Evolutionary conservation across 1,140 invertebrate species (phyloP).

Genomic region (Bilobella aurantiaca): DNA sequence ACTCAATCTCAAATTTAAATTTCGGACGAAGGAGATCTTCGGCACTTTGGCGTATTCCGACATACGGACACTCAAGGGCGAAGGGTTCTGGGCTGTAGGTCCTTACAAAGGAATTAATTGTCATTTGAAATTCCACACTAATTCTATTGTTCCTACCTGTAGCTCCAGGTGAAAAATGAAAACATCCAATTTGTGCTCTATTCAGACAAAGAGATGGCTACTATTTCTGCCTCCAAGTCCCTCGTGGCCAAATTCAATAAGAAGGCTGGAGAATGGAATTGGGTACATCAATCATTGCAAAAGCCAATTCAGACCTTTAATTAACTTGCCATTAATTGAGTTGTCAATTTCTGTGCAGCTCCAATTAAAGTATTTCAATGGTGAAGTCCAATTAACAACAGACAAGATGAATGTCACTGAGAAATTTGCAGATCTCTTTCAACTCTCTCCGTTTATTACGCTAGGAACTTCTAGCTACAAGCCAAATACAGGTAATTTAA

Average conservation of each 20-base stretch:
- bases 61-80: slow-evolving; percentile 55
- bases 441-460: slow-evolving; percentile 26
- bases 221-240: slow-evolving; percentile 48
- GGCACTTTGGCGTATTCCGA: slow-evolving; percentile 75
- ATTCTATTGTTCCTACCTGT: slow-evolving; percentile 15
- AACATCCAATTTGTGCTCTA: slow-evolving; percentile 70
- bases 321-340: background rate
- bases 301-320: background rate
- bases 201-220: slow-evolving; percentile 58
- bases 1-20: slow-evolving; percentile 72
- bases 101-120: slow-evolving; percentile 7
- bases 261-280: slow-evolving; percentile 49
- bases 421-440: slow-evolving; percentile 49
- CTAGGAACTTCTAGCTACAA: slow-evolving; percentile 31
- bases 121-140: background rate
- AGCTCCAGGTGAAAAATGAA: slow-evolving; percentile 65
- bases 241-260: slow-evolving; percentile 59
- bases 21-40: slow-evolving; percentile 69
- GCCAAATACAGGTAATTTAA: slow-evolving; percentile 27
- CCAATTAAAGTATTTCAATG: slow-evolving; percentile 62
- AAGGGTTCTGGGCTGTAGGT: slow-evolving; percentile 76
- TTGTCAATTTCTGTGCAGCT: slow-evolving; percentile 40
- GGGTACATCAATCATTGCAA: slow-evolving; percentile 30
- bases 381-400: slow-evolving; percentile 59
- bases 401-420: slow-evolving; percentile 59